phyloP scores from a whole-genome alignment of 2,797 vertebrate species.

The Acrocephalus scirpaceus region DNA sequence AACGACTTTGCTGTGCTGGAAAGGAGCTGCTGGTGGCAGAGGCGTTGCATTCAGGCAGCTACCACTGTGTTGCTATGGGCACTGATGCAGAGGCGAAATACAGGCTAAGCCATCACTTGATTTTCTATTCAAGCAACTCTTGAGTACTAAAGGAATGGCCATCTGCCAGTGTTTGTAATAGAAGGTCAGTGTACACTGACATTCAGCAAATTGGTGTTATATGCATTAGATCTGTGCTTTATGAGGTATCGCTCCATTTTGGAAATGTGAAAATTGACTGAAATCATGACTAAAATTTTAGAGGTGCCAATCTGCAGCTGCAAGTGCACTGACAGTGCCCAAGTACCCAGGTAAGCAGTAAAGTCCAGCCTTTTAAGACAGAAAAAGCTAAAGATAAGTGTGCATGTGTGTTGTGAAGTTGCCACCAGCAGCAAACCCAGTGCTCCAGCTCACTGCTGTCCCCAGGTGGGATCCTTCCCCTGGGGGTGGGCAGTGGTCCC shows the following conservation, averaged over 20 bases:
- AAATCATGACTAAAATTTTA: constrained; percentile 42
- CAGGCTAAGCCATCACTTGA: constrained; percentile 35
- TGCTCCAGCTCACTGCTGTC: not conserved
- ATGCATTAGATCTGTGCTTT: constrained; percentile 34
- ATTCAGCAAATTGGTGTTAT: constrained; percentile 64
- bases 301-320: constrained; percentile 22
- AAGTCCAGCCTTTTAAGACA: not conserved
- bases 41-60: not conserved
- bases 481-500: not conserved
- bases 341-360: not conserved
- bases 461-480: not conserved
- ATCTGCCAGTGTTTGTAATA: constrained; percentile 75
- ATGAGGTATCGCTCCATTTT: constrained; percentile 52
- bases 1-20: constrained; percentile 8
- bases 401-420: rapidly evolving
- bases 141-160: constrained; percentile 68
- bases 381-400: not conserved
- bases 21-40: constrained; percentile 18
- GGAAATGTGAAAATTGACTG: constrained; percentile 39
- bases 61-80: constrained; percentile 62
- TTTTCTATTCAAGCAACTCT: constrained; percentile 67
- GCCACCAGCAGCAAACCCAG: not conserved
- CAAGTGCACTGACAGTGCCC: not conserved
- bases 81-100: not conserved
- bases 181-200: constrained; percentile 64